Evolutionary conservation across 2,113 vertebrate genomes (phyloP).

Genomic region (Xyliphius kryptos): DNA sequence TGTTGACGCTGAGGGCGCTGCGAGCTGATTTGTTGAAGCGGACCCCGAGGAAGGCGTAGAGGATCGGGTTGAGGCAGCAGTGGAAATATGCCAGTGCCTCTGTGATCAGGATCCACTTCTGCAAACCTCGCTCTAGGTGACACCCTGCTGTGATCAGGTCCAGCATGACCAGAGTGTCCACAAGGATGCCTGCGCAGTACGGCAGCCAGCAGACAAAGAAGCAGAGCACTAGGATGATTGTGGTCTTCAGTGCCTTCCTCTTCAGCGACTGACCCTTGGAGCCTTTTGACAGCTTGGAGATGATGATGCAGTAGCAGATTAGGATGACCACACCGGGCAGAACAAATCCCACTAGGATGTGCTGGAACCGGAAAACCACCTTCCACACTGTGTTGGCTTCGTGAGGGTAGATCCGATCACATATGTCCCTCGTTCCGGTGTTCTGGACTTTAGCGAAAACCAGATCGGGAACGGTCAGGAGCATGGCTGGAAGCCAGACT

Average conservation of each 20-base stretch:
- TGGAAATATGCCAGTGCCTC: slow-evolving; percentile 93
- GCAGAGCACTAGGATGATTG: slow-evolving; percentile 87
- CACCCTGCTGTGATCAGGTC: too few relatives aligned
- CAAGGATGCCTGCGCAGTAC: slow-evolving; percentile 81
- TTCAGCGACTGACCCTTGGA: slow-evolving; percentile 84
- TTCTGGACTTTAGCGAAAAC: slow-evolving; percentile 72
- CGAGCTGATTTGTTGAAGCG: slow-evolving; percentile 92
- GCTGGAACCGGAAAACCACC: slow-evolving; percentile 83
- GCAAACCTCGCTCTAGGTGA: slow-evolving; percentile 67
- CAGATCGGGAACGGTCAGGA: slow-evolving; percentile 85
- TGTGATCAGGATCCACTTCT: slow-evolving; percentile 84
- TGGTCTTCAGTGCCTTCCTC: slow-evolving; percentile 92
- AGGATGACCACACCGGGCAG: slow-evolving; percentile 91
- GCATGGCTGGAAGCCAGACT: slow-evolving; percentile 85
- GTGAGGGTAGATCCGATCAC: slow-evolving; percentile 79
- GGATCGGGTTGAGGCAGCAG: slow-evolving; percentile 96
- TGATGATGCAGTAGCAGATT: slow-evolving; percentile 93
- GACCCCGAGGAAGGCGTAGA: slow-evolving; percentile 94
- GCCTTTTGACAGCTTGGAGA: slow-evolving; percentile 78
- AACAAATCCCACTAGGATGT: slow-evolving; percentile 86
- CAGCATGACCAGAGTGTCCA: slow-evolving; percentile 80
- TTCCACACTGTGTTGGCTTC: slow-evolving; percentile 60
- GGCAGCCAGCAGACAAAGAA: slow-evolving; percentile 96
- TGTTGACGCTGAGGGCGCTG: slow-evolving; percentile 76
- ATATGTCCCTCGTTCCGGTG: slow-evolving; percentile 56